phyloP scores from a whole-genome alignment of 2,888 invertebrate species.

The Tenthredo distinguenda region DNA sequence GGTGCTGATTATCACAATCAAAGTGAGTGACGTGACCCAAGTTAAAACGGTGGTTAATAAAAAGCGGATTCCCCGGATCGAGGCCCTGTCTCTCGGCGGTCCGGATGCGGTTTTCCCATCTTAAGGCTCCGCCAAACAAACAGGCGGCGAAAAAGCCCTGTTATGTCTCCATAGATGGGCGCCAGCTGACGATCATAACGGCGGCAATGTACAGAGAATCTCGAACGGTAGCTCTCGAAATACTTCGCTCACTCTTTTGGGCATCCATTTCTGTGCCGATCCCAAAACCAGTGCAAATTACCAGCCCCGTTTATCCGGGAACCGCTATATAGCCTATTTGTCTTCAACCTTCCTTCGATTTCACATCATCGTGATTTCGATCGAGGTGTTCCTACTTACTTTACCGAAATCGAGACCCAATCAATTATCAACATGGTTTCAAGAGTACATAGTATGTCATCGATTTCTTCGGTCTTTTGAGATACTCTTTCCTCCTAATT shows the following conservation, averaged over 20 bases:
- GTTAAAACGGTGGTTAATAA: conserved; percentile 9
- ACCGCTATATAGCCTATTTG: not conserved
- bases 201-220: conserved; percentile 15
- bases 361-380: not conserved
- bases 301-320: not conserved
- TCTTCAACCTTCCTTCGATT: not conserved
- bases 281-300: conserved; percentile 47
- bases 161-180: conserved; percentile 52
- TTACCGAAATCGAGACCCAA: not conserved
- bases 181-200: conserved; percentile 44
- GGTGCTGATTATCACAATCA: conserved; percentile 41
- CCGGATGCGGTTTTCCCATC: conserved; percentile 27
- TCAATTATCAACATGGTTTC: not conserved
- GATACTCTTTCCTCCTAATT: not conserved
- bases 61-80: conserved; percentile 38
- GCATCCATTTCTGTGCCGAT: conserved; percentile 29
- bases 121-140: conserved; percentile 31
- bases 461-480: not conserved
- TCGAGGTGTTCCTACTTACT: not conserved
- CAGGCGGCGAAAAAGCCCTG: conserved; percentile 24
- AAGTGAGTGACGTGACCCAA: conserved; percentile 42
- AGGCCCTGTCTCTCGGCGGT: conserved; percentile 31
- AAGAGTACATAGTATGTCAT: not conserved
- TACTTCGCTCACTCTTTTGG: not conserved
- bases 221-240: conserved; percentile 45